phyloP scores from a whole-genome alignment of 2,888 invertebrate genomes.

The Parnassius mnemosyne region DNA sequence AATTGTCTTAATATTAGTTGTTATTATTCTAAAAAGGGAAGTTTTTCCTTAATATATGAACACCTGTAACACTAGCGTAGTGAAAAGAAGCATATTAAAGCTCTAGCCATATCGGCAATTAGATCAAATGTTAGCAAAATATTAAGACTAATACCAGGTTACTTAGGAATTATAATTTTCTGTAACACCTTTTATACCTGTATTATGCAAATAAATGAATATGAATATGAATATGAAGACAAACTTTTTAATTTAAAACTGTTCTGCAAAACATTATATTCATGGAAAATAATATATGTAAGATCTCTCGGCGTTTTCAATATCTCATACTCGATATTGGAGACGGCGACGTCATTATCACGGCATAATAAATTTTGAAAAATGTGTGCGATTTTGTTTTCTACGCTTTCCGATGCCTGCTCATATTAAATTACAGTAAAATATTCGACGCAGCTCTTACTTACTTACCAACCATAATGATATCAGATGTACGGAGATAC shows the following conservation, averaged over 20 bases:
- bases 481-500: neutral
- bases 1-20: too few species aligned
- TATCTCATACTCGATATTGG: slow-evolving; percentile 19
- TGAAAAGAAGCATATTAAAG: too few species aligned
- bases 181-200: too few species aligned
- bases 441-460: neutral
- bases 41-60: too few species aligned
- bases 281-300: slow-evolving; percentile 8
- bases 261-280: neutral
- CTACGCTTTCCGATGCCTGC: slow-evolving; percentile 7
- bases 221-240: too few species aligned
- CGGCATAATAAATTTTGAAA: slow-evolving; percentile 24
- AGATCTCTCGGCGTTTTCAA: slow-evolving; percentile 5
- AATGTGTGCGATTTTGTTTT: slow-evolving; percentile 18
- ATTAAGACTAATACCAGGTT: too few species aligned
- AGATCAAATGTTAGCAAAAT: too few species aligned
- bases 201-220: too few species aligned
- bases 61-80: too few species aligned
- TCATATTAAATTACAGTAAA: slow-evolving; percentile 11
- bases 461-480: neutral
- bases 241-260: neutral
- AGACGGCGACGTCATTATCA: slow-evolving; percentile 22
- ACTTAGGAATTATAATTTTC: too few species aligned
- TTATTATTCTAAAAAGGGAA: too few species aligned
- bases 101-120: too few species aligned